Evolutionary conservation across 2,888 invertebrate species (phyloP).

Genomic region (Polylopha cassiicola): DNA sequence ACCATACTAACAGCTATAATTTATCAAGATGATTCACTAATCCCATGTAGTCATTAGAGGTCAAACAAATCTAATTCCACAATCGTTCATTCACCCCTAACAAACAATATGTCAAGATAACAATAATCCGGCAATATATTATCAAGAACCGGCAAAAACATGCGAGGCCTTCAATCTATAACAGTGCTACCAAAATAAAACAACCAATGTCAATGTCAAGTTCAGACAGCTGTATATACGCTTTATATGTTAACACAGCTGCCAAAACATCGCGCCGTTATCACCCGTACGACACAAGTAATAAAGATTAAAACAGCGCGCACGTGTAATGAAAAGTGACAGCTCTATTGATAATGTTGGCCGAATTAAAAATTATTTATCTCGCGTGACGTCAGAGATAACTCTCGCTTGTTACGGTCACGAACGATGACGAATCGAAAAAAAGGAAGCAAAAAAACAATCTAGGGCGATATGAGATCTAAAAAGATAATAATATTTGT

Average conservation of each 20-base stretch:
- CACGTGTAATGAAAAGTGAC: too few species aligned
- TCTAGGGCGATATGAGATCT: too few species aligned
- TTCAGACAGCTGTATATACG: constrained; percentile 10
- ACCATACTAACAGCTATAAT: too few species aligned
- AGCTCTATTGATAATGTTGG: constrained; percentile 1
- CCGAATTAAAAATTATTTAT: constrained; percentile 12
- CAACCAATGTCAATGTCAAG: constrained; percentile 21
- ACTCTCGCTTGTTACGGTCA: constrained; percentile 13
- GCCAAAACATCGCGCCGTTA: constrained; percentile 3
- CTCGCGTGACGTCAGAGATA: constrained; percentile 15
- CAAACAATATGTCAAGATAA: too few species aligned
- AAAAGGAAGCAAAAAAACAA: too few species aligned
- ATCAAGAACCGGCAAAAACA: constrained; percentile 16
- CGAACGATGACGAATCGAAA: not conserved
- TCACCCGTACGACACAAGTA: not conserved
- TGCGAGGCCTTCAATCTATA: constrained; percentile 3
- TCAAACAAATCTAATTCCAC: constrained; percentile 1
- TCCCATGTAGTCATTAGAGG: constrained; percentile 2
- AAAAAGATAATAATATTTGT: too few species aligned
- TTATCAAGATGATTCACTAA: too few species aligned
- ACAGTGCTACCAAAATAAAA: constrained; percentile 15
- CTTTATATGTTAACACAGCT: too few species aligned
- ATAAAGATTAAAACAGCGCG: constrained; percentile 2
- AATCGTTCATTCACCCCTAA: constrained; percentile 19
- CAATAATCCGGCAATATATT: constrained; percentile 13